Percentiles rank a stretch among this genome's conserved stretches.
Conservation (phyloP, 2,113 vertebrate genomes). For the Vidua chalybeata region DNA sequence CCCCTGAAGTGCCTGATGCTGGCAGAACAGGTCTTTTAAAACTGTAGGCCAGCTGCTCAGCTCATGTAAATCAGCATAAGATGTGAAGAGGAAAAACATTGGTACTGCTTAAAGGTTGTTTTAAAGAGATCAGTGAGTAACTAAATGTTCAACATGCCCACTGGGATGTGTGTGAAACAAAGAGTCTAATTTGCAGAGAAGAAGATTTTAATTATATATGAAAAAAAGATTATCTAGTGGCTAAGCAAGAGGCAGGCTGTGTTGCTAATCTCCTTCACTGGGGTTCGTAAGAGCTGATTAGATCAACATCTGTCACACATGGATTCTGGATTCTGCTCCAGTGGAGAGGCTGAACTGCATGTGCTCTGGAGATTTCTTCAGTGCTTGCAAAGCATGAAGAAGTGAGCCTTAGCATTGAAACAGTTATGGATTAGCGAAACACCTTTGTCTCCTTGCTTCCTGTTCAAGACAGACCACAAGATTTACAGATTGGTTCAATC, state of each 20-base stretch:
- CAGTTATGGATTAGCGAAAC: background rate
- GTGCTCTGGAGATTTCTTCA: background rate
- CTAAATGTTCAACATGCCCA: background rate
- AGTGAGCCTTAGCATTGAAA: background rate
- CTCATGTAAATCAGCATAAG: background rate
- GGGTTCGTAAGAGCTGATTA: background rate
- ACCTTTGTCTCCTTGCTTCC: background rate
- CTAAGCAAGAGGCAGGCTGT: background rate
- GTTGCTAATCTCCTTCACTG: background rate
- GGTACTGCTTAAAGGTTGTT: background rate
- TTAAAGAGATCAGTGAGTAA: background rate
- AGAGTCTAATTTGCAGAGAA: background rate
- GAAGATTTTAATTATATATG: background rate
- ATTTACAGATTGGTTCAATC: background rate
- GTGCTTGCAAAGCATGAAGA: background rate
- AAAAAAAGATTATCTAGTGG: background rate
- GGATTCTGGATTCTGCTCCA: background rate
- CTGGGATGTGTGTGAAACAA: background rate
- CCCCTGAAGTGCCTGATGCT: background rate
- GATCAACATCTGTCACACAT: background rate
- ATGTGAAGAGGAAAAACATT: background rate
- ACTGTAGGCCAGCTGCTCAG: background rate
- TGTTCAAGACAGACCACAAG: background rate
- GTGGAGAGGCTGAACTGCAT: background rate
- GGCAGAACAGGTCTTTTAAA: background rate